Evolutionary conservation across 2,888 invertebrate species (phyloP), one percentile per base, ranked within the genome.

Genomic region (Carabus problematicus): DNA sequence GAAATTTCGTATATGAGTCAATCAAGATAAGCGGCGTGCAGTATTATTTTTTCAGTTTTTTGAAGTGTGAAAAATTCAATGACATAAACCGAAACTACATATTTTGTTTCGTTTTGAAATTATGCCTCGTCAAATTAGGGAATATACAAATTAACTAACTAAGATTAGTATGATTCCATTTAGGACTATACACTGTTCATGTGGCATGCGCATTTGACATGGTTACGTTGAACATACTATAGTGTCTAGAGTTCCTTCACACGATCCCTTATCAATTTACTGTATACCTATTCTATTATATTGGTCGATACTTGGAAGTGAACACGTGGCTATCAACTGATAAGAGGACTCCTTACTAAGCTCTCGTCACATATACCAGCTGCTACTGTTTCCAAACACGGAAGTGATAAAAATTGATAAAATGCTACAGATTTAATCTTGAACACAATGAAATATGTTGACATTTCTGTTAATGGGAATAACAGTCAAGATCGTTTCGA

Each of bases 381-480:
- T 29, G 29, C 29, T 63, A 63, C 63, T 18, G 63, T 63, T 12
- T 45, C 63, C 14, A 41, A 49, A 63, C 63, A 9, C 14, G 41
- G 52, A 63, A 63, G 63, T 41, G 52, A 63, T 63, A 63, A 63
- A 54, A 49, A 41, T 14, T 42, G 63, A 63, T 54, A 39, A 43
- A 42, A 52, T 63, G 54, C 49, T 52, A 52, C 63, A 41, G 54
- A 63, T 63, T 63, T 63, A 63, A 63, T 63, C 63, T 49, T 29
- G 16, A 63, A 63, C 54, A 63, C 42, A 52, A 63, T 41, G 63
- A 52, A 54, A 52, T 63, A 54, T 54, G 63, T 52, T 63, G 63
- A 63, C 63, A 63, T 63, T 63, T 63, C 52, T 54, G 42, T 52
- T 63, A 63, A 63, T 63, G 54, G 63, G 19, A 29, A 60, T 63